Base-by-base conservation (phyloP, 1,140 invertebrate species). In the Listronotus bonariensis region DNA sequence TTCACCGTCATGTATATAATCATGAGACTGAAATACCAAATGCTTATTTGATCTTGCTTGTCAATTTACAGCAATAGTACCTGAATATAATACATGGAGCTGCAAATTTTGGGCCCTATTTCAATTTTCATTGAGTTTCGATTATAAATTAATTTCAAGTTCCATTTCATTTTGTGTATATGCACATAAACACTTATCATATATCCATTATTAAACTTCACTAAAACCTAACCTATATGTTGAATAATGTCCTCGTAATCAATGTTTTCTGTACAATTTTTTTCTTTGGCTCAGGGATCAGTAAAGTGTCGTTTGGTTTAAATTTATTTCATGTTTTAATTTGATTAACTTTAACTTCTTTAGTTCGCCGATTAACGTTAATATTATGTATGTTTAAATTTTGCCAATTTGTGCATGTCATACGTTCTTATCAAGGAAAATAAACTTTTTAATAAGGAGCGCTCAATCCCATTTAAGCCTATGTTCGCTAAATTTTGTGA, bases 71-170 rank as follows among this genome's bases (percentile, higher is more conserved):
- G 69, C 69, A 70, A 70, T 70, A 70, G 69, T 70, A 70, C 69
- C 69, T 70, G 69, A 70, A 70, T 69, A 64, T 67, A 68, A 70
- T 68, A 65, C 65, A 70, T 62, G 63, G 65, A 60, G 65, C 65
- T 67, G 65, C 65, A 70, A 70, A 67, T 63, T 43, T 65, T 58
- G 53, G 53, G 36, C n/a, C 46, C 17, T 5, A 3, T 53, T 52
- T 53, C 48, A 42, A 20, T 61, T 61, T 34, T 17, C 31, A 15
- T 54, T 54, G 32, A 48, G 45, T 48, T 52, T 52, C 49, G n/a
- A 52, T 12, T 52, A 38, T 14, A 11, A 26, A 34, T 52, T 52
- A n/a, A 52, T 63, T 57, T 56, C 32, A 57, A 57, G 36, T 57
- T 36, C 34, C 49, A 26, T 38, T 57, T 57, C 20, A 42, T 52